Evolutionary conservation across 2,113 vertebrate species (phyloP), one percentile per base, ranked within the genome.

Genomic region (Burhinus bistriatus): DNA sequence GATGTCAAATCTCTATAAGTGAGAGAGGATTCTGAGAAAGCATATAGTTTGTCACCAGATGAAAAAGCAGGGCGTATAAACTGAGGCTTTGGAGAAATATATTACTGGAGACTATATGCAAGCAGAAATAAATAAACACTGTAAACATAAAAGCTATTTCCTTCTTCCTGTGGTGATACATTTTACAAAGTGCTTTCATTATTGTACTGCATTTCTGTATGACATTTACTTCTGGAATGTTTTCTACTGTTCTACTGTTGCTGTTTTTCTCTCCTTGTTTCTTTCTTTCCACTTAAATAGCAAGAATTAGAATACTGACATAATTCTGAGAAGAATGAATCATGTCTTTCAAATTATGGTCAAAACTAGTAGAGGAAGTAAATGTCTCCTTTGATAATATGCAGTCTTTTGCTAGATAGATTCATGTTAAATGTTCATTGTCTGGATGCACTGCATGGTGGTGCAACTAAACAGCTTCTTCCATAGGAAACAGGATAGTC

Each of bases 161-260:
- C 38, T 73, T 91, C 55, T 96, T 93, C 76, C 87, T 90, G 70
- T 93, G 61, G 47, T 83, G 85, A 76, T 71, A 55, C 30, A 90
- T 62, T 92, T 95, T 83, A 71, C 52, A 83, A 94, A 94, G 69
- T 68, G 47, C 40, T 93, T 94, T 83, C 71, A 81, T 93, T 88
- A 83, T 81, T 90, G 38, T 59, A 47, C 17, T 57, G 44, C 40
- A 73, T 83, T 94, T 95, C 68, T 86, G 29, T 47, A 26, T 90
- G 87, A 64, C 57, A 91, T 95, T 91, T 87, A 13, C 34, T 92
- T 84, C 73, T 95, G 70, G n/a, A 91, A 83, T 90, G n/a, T 38
- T 81, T 92, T 95, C 19, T 78, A 27, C n/a, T 73, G 25, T 78
- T 93, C 29, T 73, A 17, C 38, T 88, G 20, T 14, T 57, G 15